A percentile compares a stretch with the other conserved stretches of the same genome.
Evolutionary conservation across 2,113 vertebrate species (phyloP).

Genomic region (Chinchilla lanigera): DNA sequence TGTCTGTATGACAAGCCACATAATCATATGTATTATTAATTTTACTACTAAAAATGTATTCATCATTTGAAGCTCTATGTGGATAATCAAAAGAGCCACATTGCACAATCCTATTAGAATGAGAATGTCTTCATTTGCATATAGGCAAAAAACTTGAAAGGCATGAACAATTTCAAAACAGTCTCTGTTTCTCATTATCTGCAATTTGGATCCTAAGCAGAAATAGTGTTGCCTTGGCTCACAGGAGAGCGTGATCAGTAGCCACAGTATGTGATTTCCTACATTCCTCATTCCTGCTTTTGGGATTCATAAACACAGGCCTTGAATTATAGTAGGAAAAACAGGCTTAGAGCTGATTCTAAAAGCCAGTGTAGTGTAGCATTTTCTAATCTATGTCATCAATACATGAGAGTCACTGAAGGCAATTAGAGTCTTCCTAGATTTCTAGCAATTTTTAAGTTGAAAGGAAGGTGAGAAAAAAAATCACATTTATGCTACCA

Average conservation of each 20-base stretch:
- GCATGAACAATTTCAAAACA: background rate
- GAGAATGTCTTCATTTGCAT: conserved; percentile 26
- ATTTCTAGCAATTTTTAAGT: conserved; percentile 19
- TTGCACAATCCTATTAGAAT: conserved; percentile 14
- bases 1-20: background rate
- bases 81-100: background rate
- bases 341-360: background rate
- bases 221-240: background rate
- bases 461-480: background rate
- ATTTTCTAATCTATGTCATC: conserved; percentile 14
- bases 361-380: background rate
- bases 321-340: conserved; percentile 29
- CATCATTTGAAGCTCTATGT: background rate
- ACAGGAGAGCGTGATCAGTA: background rate
- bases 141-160: background rate
- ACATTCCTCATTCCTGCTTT: background rate
- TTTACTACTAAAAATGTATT: conserved; percentile 18
- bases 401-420: background rate
- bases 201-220: background rate
- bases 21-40: background rate
- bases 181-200: background rate
- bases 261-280: background rate
- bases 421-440: background rate
- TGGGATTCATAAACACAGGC: background rate
- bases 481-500: background rate